Evolutionary conservation across 2,888 invertebrate species (phyloP).

Genomic region (Conchocele bisecta): DNA sequence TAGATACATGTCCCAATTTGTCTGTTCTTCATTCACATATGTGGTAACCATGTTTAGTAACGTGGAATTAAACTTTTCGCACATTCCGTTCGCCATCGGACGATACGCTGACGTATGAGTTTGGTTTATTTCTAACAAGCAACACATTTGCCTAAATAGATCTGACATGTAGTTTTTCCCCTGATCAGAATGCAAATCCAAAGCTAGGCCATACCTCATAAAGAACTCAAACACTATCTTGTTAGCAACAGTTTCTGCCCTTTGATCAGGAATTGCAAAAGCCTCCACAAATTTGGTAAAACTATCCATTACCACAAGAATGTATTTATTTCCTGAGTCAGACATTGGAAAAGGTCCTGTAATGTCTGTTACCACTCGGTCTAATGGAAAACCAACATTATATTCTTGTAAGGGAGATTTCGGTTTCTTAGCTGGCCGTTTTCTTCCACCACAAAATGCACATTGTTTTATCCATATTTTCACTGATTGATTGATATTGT

Average conservation of each 20-base stretch:
- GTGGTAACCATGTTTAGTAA: constrained; percentile 20
- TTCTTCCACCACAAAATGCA: constrained; percentile 15
- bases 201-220: constrained; percentile 3
- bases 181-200: constrained; percentile 5
- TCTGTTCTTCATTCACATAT: constrained; percentile 13
- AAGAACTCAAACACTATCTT: constrained; percentile 19
- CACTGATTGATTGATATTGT: constrained; percentile 12
- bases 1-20: constrained; percentile 35
- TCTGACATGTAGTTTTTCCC: background rate
- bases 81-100: background rate
- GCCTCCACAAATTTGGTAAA: constrained; percentile 40
- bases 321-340: constrained; percentile 31
- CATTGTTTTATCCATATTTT: constrained; percentile 8
- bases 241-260: constrained; percentile 14
- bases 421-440: constrained; percentile 16
- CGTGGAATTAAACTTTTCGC: constrained; percentile 18
- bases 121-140: constrained; percentile 6
- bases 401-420: constrained; percentile 12
- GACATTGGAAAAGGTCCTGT: constrained; percentile 45
- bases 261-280: constrained; percentile 31
- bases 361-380: constrained; percentile 49
- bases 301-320: constrained; percentile 15
- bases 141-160: constrained; percentile 16
- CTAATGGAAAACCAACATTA: constrained; percentile 43
- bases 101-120: constrained; percentile 3